Conservation (phyloP, 1,140 invertebrate genomes). For the Heliconius melpomene region DNA sequence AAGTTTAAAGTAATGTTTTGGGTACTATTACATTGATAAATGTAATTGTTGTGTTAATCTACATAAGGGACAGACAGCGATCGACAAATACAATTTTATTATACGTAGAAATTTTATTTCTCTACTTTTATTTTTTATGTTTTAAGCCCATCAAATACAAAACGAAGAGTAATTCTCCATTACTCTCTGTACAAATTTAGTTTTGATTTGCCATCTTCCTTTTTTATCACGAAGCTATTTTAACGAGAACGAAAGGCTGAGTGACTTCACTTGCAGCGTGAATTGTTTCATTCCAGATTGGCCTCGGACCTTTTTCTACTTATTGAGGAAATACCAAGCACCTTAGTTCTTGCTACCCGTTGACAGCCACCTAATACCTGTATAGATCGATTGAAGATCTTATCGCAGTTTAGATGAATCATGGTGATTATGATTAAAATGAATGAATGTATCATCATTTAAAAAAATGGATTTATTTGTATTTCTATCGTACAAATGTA, state of each 20-base stretch:
- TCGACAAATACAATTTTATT: too few species aligned
- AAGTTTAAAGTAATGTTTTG: too few species aligned
- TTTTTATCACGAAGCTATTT: not conserved
- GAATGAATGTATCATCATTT: not conserved
- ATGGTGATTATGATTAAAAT: not conserved
- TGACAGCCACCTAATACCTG: not conserved
- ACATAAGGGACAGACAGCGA: too few species aligned
- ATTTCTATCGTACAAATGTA: too few species aligned
- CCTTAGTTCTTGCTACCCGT: not conserved
- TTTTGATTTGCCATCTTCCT: not conserved
- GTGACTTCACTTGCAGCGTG: not conserved
- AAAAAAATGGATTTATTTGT: not conserved
- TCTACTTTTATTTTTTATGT: not conserved
- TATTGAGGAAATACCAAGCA: slow-evolving; percentile 20
- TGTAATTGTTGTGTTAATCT: too few species aligned
- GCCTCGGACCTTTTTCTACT: slow-evolving; percentile 12
- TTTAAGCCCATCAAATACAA: not conserved
- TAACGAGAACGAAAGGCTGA: slow-evolving; percentile 5
- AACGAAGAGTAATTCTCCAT: not conserved
- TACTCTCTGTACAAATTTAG: not conserved
- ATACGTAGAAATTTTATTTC: too few species aligned
- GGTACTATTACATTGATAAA: too few species aligned
- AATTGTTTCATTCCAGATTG: slow-evolving; percentile 19
- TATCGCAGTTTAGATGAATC: not conserved
- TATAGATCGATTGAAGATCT: not conserved